Conservation (phyloP, 2,797 vertebrate species). For the Pogoniulus pusillus region DNA sequence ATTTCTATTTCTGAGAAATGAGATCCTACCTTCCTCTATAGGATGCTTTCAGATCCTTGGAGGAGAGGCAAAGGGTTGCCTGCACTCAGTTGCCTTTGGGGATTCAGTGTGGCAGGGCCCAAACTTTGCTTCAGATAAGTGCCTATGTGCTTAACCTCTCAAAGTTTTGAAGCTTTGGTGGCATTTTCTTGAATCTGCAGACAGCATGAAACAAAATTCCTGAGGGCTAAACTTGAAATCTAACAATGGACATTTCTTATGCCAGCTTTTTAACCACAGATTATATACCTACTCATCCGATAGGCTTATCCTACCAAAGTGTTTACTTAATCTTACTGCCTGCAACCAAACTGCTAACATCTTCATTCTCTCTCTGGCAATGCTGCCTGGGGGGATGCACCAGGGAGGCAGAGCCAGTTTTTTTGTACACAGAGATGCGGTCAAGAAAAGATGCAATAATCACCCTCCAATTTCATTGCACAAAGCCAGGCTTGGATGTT, state of each 20-base stretch:
- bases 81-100: not conserved
- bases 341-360: not conserved
- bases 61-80: not conserved
- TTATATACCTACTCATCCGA: not conserved
- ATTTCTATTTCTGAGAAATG: not conserved
- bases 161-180: not conserved
- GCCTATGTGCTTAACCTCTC: not conserved
- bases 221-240: not conserved
- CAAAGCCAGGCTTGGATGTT: not conserved
- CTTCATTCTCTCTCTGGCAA: not conserved
- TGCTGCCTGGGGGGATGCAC: not conserved
- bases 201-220: not conserved
- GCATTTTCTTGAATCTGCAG: conserved; percentile 7
- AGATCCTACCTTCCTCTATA: not conserved
- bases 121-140: not conserved
- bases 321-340: not conserved
- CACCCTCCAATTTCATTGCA: conserved; percentile 4
- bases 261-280: not conserved
- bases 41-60: not conserved
- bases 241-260: not conserved
- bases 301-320: not conserved
- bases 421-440: not conserved
- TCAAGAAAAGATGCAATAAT: not conserved
- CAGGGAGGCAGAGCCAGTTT: not conserved
- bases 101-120: not conserved